Conservation (phyloP, 2,888 invertebrate species). For the Ptilodon capucinus region DNA sequence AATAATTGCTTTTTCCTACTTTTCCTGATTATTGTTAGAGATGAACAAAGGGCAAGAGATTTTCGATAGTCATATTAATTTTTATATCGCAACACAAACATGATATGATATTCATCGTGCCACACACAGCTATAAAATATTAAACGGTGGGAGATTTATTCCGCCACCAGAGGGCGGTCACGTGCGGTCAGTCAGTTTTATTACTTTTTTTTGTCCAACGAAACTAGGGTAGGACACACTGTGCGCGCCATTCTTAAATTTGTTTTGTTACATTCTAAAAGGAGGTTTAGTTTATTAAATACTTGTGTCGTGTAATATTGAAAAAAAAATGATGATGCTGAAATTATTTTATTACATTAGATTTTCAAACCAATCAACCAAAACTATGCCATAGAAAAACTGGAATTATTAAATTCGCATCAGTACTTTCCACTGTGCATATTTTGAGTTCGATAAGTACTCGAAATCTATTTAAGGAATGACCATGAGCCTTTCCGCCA, state of each 20-base stretch:
- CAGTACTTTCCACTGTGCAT: no score
- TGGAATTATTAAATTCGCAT: no score
- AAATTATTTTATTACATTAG: no score
- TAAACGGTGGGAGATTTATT: constrained; percentile 65
- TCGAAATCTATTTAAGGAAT: no score
- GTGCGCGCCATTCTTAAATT: constrained; percentile 33
- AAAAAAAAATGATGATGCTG: no score
- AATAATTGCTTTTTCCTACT: no score
- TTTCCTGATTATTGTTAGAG: background rate
- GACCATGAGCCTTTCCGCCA: no score
- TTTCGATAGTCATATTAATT: constrained; percentile 59
- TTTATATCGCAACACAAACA: constrained; percentile 52
- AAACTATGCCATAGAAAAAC: no score
- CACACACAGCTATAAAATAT: constrained; percentile 64
- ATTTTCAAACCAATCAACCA: no score
- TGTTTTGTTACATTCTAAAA: background rate
- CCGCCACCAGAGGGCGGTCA: constrained; percentile 47
- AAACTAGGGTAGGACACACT: constrained; percentile 35
- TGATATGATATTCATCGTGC: background rate
- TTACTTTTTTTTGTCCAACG: constrained; percentile 63
- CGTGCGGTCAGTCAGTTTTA: constrained; percentile 68
- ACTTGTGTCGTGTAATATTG: no score
- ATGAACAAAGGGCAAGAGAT: background rate
- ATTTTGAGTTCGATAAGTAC: no score
- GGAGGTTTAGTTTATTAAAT: no score